phyloP scores from a whole-genome alignment of 2,888 invertebrate species.

The Neoitamus cyanurus region DNA sequence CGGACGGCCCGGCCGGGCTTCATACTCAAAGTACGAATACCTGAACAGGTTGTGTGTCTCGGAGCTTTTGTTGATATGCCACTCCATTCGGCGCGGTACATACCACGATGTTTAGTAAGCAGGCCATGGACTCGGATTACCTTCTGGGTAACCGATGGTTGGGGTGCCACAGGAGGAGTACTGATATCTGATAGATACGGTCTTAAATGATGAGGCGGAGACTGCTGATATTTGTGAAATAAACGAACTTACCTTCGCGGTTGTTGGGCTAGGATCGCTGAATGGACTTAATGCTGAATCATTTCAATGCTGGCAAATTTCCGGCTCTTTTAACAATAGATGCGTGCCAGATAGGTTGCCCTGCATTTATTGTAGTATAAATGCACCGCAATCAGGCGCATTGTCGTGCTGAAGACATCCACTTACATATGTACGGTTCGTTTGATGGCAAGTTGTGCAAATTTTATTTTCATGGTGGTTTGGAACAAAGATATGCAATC shows the following conservation, averaged over 20 bases:
- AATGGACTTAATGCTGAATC: neutral
- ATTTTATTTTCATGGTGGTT: neutral
- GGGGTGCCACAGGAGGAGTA: neutral
- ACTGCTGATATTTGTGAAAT: slow-evolving; percentile 22
- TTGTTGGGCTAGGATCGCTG: neutral
- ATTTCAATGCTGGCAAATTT: neutral
- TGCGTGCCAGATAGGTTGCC: neutral
- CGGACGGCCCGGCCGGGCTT: neutral
- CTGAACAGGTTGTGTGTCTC: slow-evolving; percentile 6
- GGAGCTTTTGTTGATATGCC: slow-evolving; percentile 9
- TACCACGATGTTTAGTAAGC: slow-evolving; percentile 10
- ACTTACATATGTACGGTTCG: neutral
- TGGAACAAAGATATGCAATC: neutral
- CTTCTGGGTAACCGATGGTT: neutral
- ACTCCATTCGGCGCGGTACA: neutral
- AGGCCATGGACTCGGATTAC: slow-evolving; percentile 39
- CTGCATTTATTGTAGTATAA: neutral
- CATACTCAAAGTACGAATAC: neutral
- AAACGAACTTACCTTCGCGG: neutral
- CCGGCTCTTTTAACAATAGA: neutral
- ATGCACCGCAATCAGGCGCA: neutral
- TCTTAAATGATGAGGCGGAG: neutral
- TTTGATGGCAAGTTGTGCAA: neutral
- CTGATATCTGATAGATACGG: neutral
- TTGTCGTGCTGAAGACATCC: neutral